Evolutionary conservation across 2,113 vertebrate species (phyloP).

Genomic region (Marcusenius ussheri): DNA sequence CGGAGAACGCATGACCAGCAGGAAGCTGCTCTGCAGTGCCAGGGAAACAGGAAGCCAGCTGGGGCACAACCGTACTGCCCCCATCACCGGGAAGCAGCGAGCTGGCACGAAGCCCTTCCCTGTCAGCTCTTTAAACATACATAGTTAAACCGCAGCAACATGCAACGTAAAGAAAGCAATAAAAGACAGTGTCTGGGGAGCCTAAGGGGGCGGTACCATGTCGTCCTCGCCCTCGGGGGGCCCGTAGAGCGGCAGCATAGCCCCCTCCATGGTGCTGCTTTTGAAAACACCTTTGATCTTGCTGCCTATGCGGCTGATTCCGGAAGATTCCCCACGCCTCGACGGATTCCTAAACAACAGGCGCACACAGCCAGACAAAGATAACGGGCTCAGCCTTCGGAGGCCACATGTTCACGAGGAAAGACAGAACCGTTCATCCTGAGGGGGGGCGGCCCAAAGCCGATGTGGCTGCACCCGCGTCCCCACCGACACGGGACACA

Average conservation of each 20-base stretch:
- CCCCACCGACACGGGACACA: background rate
- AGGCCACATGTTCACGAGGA: background rate
- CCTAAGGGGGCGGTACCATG: conserved; percentile 46
- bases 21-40: no score
- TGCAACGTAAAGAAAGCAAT: background rate
- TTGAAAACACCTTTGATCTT: conserved; percentile 94
- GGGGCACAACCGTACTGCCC: background rate
- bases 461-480: no score
- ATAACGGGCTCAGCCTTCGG: background rate
- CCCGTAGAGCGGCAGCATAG: conserved; percentile 71
- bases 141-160: background rate
- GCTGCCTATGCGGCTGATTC: conserved; percentile 86
- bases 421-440: background rate
- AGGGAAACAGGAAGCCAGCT: background rate
- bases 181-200: background rate
- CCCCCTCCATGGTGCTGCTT: conserved; percentile 86
- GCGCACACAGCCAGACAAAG: conserved; percentile 5
- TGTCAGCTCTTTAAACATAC: background rate
- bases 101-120: background rate
- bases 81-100: background rate
- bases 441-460: no score
- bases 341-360: conserved; percentile 62
- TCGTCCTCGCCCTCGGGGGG: conserved; percentile 73
- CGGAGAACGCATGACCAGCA: background rate
- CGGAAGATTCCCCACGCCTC: conserved; percentile 83